These are phyloP conservation scores for Theocolax elegans DNA, from an alignment of 1,140 invertebrate genomes.

Conservation along the genomic window DNA sequence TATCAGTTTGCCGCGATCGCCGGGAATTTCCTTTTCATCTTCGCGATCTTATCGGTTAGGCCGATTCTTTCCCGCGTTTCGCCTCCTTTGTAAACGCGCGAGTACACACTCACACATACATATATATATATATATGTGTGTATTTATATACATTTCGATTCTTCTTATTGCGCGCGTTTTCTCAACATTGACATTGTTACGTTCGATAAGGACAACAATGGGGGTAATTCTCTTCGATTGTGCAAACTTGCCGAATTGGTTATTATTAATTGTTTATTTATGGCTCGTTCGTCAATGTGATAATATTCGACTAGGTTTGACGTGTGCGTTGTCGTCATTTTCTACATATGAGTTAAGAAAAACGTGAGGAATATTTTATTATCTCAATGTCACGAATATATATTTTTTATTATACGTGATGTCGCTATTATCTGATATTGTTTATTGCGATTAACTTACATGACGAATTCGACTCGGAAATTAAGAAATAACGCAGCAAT, in stretches of 20 bases:
- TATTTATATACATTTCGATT: neutral
- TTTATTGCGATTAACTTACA: too few relatives aligned
- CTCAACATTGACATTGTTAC: constrained; percentile 38
- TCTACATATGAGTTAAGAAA: too few relatives aligned
- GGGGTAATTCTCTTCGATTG: constrained; percentile 7
- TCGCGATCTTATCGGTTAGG: constrained; percentile 24
- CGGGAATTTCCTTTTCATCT: constrained; percentile 41
- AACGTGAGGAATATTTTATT: too few relatives aligned
- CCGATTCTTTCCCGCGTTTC: constrained; percentile 26
- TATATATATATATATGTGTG: neutral
- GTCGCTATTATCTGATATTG: too few relatives aligned
- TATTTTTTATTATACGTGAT: too few relatives aligned
- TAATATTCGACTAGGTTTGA: too few relatives aligned
- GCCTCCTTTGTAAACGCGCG: neutral
- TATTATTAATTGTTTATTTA: constrained; percentile 14
- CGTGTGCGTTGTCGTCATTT: too few relatives aligned
- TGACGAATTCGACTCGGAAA: too few relatives aligned
- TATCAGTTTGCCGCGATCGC: constrained; percentile 23
- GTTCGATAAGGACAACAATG: constrained; percentile 29
- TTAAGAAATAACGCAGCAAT: too few relatives aligned
- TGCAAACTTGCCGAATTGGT: neutral
- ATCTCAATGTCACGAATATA: too few relatives aligned
- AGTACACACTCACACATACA: neutral
- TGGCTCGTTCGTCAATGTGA: neutral
- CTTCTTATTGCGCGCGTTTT: constrained; percentile 20